Evolutionary conservation across 2,113 vertebrate species (phyloP), one percentile per base, ranked within the genome.

Genomic region (Perca schrenkii): DNA sequence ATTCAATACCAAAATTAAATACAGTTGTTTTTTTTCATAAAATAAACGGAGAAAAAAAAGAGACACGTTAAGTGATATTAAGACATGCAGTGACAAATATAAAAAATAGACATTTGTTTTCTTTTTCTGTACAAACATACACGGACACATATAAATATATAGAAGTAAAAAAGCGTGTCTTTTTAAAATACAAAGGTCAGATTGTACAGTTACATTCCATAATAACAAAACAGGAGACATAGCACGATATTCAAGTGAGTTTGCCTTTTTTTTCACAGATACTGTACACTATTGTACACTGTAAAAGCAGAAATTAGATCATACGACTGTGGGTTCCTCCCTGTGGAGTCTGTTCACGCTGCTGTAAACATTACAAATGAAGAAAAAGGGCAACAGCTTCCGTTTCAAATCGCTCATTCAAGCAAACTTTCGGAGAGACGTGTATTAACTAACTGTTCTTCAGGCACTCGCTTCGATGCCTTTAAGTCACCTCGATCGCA

Each of bases 131-230:
- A 94, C 94, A 99, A 94, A 94, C 93, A 94, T 92, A 95, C 86
- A 97, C 88, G 78, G 79, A 94, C 97, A 98, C 96, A 97, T 98
- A 99, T 98, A 99, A 98, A 99, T 99, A 99, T 96, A 97, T 82
- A 94, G 84, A 91, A 96, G 97, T 95, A 95, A 97, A 98, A 99
- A 98, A 99, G 82, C 73, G 85, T 97, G 97, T 98, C 97, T 98
- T 98, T 98, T 98, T 97, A 96, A 98, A 98, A 98, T 98, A 98
- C 97, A 97, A 97, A 98, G 96, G 94, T 97, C 95, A 95, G 91
- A 90, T 93, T 96, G 87, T 97, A 99, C 98, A 98, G 96, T 98
- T 97, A 98, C 97, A 97, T 97, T 96, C 97, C 97, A 97, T 97
- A 52, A 97, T 97, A 98, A 97, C 88, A 89, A 92, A 93, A 93